Conservation (phyloP, 2,113 vertebrate genomes). For the Chloebia gouldiae region DNA sequence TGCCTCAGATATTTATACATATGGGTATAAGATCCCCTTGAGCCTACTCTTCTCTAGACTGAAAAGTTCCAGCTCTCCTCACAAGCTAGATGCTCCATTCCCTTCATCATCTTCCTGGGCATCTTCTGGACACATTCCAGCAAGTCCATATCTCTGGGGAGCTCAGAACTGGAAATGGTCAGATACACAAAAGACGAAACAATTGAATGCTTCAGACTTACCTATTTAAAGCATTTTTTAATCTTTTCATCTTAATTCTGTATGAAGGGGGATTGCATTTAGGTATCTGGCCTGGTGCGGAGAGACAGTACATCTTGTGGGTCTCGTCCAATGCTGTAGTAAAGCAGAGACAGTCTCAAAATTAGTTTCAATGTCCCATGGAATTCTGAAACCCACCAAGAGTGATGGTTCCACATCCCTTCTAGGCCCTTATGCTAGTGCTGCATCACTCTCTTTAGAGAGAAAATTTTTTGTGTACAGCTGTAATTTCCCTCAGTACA, state of each 20-base stretch:
- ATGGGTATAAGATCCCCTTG: neutral
- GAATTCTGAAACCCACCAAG: neutral
- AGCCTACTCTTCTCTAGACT: neutral
- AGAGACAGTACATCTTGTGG: neutral
- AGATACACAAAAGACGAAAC: neutral
- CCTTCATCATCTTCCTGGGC: neutral
- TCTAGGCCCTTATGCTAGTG: neutral
- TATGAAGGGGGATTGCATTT: neutral
- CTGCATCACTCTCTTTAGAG: neutral
- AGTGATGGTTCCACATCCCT: neutral
- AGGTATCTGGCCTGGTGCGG: neutral
- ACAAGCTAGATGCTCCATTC: neutral
- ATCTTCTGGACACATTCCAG: neutral
- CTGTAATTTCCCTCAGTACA: neutral
- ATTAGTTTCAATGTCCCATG: neutral
- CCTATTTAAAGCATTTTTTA: neutral
- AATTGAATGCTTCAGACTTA: neutral
- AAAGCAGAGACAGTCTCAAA: neutral
- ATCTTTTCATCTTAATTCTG: neutral
- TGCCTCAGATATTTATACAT: neutral
- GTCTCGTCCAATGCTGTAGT: neutral
- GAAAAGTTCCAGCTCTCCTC: neutral
- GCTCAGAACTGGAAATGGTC: neutral
- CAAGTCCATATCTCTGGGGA: neutral
- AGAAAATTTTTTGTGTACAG: neutral